Percentiles rank a stretch among this genome's conserved stretches.
These are phyloP conservation scores for Cetonia aurata DNA, from an alignment of 2,888 invertebrate species.

Conservation along the genomic window DNA sequence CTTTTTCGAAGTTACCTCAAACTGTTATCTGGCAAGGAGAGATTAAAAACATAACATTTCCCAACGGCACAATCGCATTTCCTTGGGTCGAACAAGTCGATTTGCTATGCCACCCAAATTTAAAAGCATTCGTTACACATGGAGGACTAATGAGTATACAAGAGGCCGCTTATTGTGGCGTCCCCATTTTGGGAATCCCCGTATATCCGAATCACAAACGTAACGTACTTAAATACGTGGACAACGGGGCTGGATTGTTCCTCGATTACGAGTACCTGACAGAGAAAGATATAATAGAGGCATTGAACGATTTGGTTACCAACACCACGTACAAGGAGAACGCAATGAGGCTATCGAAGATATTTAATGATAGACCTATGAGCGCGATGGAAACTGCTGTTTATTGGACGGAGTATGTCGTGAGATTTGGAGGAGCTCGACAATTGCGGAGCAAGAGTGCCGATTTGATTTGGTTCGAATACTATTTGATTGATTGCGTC, in stretches of 20 bases:
- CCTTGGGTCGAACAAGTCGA: slow-evolving; percentile 46
- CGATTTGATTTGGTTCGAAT: slow-evolving; percentile 49
- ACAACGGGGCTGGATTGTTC: slow-evolving; percentile 53
- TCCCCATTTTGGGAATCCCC: slow-evolving; percentile 70
- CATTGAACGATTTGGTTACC: slow-evolving; percentile 35
- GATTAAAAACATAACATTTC: slow-evolving; percentile 38
- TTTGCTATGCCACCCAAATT: slow-evolving; percentile 66
- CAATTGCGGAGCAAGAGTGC: slow-evolving; percentile 47
- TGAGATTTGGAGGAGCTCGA: slow-evolving; percentile 47
- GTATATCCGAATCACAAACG: slow-evolving; percentile 68
- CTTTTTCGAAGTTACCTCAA: slow-evolving; percentile 53
- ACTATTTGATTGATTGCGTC: slow-evolving; percentile 48
- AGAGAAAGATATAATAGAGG: slow-evolving; percentile 18
- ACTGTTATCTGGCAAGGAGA: slow-evolving; percentile 54
- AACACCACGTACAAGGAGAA: slow-evolving; percentile 44
- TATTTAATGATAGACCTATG: slow-evolving; percentile 49
- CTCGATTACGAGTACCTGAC: slow-evolving; percentile 39
- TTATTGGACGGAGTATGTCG: slow-evolving; percentile 52
- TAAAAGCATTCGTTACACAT: slow-evolving; percentile 73
- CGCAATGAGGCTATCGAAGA: slow-evolving; percentile 43
- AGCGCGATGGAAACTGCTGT: slow-evolving; percentile 47
- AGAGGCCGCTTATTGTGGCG: slow-evolving; percentile 71
- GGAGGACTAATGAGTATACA: slow-evolving; percentile 74
- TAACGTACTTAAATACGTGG: slow-evolving; percentile 54
- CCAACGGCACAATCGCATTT: slow-evolving; percentile 39